Evolutionary conservation across 2,113 vertebrate species (phyloP).

Genomic region (Scopus umbretta): DNA sequence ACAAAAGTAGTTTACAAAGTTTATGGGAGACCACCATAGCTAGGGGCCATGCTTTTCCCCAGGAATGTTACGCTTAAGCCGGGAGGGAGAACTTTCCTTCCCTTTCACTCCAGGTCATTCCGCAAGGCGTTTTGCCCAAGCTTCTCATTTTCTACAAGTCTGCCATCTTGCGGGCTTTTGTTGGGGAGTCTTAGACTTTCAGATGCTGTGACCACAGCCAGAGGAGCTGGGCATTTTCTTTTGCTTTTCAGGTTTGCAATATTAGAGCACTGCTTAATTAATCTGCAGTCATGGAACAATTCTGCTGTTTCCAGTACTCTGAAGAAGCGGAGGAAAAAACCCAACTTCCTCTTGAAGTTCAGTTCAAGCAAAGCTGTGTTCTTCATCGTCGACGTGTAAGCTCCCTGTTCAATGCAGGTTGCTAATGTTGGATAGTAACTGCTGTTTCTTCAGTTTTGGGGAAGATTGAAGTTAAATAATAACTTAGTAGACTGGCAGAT

Average conservation of each 20-base stretch:
- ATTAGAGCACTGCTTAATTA: background rate
- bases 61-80: background rate
- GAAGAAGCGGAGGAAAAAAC: background rate
- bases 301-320: background rate
- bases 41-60: background rate
- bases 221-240: background rate
- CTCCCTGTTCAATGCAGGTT: background rate
- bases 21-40: background rate
- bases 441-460: conserved; percentile 23
- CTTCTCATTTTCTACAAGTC: background rate
- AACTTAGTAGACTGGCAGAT: conserved; percentile 59
- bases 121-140: background rate
- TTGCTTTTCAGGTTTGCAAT: background rate
- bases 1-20: background rate
- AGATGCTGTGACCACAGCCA: background rate
- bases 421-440: background rate
- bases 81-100: background rate
- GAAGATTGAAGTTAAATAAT: conserved; percentile 66
- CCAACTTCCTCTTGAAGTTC: background rate
- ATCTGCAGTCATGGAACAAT: background rate
- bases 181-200: background rate
- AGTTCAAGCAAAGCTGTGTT: background rate
- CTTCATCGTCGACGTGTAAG: background rate
- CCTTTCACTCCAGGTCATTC: background rate
- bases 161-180: background rate